phyloP scores from a whole-genome alignment of 2,888 invertebrate species.

The Tanaodytes sp. region DNA sequence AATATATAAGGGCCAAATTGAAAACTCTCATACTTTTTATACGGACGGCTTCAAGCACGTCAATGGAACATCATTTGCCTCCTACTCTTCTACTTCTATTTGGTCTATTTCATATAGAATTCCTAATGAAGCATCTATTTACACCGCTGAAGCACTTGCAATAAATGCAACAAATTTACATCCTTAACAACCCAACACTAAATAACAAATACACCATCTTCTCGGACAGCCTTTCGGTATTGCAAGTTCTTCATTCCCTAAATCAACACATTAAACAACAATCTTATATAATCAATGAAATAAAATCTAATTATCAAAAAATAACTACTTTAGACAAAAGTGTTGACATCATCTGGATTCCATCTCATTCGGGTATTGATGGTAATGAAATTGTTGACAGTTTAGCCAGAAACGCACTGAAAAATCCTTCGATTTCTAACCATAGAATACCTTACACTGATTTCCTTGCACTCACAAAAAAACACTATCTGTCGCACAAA shows the following conservation, averaged over 20 bases:
- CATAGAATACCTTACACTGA: slow-evolving; percentile 2
- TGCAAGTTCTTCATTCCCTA: not conserved
- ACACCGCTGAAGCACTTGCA: not conserved
- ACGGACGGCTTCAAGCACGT: not conserved
- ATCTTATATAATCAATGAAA: no score
- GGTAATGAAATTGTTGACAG: slow-evolving; percentile 2
- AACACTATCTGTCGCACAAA: not conserved
- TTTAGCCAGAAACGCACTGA: not conserved
- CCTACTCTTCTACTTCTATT: not conserved
- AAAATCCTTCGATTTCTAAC: not conserved
- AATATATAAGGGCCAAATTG: not conserved
- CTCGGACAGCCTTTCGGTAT: not conserved
- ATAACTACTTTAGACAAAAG: no score
- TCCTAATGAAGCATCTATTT: slow-evolving; percentile 6
- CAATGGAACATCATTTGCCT: not conserved
- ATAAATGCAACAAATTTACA: not conserved
- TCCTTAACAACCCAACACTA: slow-evolving; percentile 3
- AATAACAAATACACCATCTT: not conserved
- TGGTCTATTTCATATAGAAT: not conserved
- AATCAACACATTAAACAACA: no score
- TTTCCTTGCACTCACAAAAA: not conserved
- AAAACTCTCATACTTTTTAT: not conserved
- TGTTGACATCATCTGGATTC: slow-evolving; percentile 1
- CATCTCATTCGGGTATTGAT: not conserved
- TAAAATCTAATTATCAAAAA: no score